Conservation (phyloP, 2,113 vertebrate species). For the Paramormyrops kingsleyae region DNA sequence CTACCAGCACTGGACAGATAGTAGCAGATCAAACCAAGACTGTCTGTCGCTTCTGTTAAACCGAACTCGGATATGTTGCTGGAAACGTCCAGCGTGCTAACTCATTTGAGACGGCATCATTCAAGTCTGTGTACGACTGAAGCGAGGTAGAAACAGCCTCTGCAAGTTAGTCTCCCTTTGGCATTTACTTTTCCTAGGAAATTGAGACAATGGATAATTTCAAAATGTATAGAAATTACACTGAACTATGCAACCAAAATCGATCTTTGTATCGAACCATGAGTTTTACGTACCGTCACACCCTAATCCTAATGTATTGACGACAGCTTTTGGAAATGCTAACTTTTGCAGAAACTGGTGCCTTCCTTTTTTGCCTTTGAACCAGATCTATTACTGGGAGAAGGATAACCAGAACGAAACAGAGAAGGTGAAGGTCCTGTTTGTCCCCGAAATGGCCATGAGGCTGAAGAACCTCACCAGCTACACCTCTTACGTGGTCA, state of each 20-base stretch:
- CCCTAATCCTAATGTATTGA: not conserved
- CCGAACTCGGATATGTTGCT: not conserved
- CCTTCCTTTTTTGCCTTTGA: not conserved
- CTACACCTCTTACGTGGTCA: slow-evolving; percentile 77
- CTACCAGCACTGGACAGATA: not conserved
- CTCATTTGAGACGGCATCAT: not conserved
- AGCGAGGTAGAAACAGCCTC: not conserved
- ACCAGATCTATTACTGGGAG: slow-evolving; percentile 91
- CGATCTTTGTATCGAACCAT: not conserved
- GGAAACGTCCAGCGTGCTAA: not conserved
- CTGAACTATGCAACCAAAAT: not conserved
- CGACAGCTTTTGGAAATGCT: not conserved
- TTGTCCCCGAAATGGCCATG: slow-evolving; percentile 73
- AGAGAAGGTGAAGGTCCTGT: slow-evolving; percentile 80
- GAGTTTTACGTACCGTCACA: not conserved
- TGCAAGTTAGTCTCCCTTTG: not conserved
- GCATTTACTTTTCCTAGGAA: not conserved
- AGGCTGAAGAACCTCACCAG: slow-evolving; percentile 84
- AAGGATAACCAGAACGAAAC: slow-evolving; percentile 72
- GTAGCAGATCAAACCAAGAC: not conserved
- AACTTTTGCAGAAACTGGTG: not conserved
- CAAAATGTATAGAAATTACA: not conserved
- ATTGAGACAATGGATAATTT: not conserved
- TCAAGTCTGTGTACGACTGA: not conserved
- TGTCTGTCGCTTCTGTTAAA: not conserved